Evolutionary conservation across 2,113 vertebrate species (phyloP).

Genomic region (Murina feae): DNA sequence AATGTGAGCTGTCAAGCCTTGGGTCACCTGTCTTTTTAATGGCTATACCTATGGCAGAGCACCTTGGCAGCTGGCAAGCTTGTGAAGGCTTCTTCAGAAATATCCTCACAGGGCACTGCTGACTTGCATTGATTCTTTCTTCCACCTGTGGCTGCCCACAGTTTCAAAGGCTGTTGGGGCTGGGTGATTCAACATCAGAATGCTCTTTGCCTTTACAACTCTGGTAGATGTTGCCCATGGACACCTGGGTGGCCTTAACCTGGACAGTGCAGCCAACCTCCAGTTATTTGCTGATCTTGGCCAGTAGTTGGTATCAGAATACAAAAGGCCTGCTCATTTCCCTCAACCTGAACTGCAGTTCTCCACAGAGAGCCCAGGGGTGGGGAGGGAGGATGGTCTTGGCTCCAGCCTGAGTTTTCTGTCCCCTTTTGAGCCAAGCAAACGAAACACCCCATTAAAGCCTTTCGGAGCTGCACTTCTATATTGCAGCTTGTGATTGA

Average conservation of each 20-base stretch:
- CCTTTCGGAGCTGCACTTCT: neutral
- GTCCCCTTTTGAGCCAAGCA: neutral
- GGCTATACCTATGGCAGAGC: fast-evolving
- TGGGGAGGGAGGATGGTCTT: neutral
- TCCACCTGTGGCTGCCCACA: neutral
- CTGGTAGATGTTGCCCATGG: neutral
- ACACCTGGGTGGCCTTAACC: neutral
- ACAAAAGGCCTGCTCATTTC: neutral
- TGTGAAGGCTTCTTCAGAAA: neutral
- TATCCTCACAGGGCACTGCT: neutral
- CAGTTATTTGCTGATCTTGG: neutral
- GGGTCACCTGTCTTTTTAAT: neutral
- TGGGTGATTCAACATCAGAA: neutral
- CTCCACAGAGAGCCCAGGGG: neutral
- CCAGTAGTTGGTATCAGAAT: neutral
- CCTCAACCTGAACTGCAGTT: neutral
- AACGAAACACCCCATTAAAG: neutral
- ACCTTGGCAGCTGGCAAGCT: neutral
- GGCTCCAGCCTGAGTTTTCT: neutral
- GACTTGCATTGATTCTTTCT: neutral
- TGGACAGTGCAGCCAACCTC: neutral
- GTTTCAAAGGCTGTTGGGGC: neutral
- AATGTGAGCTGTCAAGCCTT: neutral
- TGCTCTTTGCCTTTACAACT: neutral
- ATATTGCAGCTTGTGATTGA: neutral